Evolutionary conservation across 2,113 vertebrate species (phyloP).

Genomic region (Entomyzon cyanotis): DNA sequence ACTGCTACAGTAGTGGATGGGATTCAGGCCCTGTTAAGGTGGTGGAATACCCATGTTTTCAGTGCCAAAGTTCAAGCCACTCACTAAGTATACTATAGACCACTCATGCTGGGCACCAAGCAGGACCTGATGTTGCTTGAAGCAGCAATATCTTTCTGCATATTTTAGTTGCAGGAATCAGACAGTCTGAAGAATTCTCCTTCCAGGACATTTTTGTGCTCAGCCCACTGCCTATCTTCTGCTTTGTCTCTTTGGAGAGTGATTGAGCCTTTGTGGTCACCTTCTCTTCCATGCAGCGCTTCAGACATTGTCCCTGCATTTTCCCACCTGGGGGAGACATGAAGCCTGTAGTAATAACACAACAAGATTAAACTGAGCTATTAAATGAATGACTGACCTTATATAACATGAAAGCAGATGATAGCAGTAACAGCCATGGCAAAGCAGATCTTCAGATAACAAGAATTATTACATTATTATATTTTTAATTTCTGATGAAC

Average conservation of each 20-base stretch:
- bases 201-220: not conserved
- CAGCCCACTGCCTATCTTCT: not conserved
- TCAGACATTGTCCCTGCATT: not conserved
- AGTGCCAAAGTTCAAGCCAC: not conserved
- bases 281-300: not conserved
- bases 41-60: not conserved
- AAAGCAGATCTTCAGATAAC: conserved; percentile 2
- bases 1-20: not conserved
- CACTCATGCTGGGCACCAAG: not conserved
- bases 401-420: not conserved
- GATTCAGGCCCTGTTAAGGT: not conserved
- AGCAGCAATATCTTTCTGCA: not conserved
- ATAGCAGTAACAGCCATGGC: not conserved
- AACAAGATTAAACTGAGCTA: not conserved
- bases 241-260: not conserved
- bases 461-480: not conserved
- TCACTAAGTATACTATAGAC: not conserved
- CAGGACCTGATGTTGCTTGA: not conserved
- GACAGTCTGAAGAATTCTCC: not conserved
- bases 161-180: not conserved
- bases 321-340: not conserved
- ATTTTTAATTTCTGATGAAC: not conserved
- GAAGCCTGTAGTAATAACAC: not conserved
- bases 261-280: not conserved
- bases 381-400: not conserved